Conservation (phyloP, 2,797 vertebrate species). For the Parotocinclus haroldoi region DNA sequence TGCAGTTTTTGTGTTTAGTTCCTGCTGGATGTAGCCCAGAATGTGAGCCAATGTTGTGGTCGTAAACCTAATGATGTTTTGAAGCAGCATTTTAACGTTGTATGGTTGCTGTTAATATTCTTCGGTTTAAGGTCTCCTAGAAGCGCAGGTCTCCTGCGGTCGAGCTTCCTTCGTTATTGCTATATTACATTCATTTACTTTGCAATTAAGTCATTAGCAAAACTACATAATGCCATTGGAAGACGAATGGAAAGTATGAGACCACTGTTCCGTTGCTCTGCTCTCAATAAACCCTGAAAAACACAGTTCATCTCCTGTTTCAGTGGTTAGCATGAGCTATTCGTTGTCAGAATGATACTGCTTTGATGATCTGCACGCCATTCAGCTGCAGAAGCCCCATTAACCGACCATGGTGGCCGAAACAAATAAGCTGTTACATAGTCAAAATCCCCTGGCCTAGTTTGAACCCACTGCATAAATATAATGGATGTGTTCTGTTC, state of each 20-base stretch:
- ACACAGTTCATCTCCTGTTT: conserved; percentile 35
- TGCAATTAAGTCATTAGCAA: conserved; percentile 51
- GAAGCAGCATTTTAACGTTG: not conserved
- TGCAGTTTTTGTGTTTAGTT: conserved; percentile 46
- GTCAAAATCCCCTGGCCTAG: conserved; percentile 5
- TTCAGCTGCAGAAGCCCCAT: not conserved
- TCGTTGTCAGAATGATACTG: conserved; percentile 16
- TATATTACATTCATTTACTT: conserved; percentile 36
- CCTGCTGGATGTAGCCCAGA: conserved; percentile 26
- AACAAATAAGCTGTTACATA: not conserved
- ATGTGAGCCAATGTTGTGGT: conserved; percentile 9
- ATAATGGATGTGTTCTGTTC: not conserved
- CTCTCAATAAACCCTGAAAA: conserved; percentile 30
- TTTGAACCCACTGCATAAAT: conserved; percentile 4
- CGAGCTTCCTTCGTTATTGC: conserved; percentile 3
- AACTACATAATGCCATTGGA: conserved; percentile 35
- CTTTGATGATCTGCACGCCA: conserved; percentile 22
- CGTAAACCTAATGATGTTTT: not conserved
- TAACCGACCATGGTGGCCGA: conserved; percentile 6
- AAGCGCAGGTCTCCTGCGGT: conserved; percentile 35
- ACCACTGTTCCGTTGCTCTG: conserved; percentile 29
- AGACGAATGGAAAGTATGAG: conserved; percentile 60
- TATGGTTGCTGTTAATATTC: conserved; percentile 13
- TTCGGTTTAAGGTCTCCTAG: conserved; percentile 41
- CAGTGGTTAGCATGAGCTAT: conserved; percentile 18